Percentiles rank a stretch among this genome's conserved stretches.
Evolutionary conservation across 1,140 invertebrate genomes (phyloP).

Genomic region (Brachionus koreanus): DNA sequence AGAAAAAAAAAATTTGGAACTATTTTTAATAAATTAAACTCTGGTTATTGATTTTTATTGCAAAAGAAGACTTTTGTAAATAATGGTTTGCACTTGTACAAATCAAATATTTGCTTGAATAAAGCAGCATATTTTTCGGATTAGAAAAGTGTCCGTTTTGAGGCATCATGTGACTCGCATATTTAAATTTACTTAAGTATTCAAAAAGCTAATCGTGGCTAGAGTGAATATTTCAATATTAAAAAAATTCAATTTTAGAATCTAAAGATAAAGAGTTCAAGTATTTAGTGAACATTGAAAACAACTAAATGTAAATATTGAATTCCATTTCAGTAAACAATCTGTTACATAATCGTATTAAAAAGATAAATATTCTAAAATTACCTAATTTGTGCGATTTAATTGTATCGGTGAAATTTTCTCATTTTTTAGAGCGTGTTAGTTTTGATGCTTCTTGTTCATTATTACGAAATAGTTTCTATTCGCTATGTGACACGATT

Average conservation of each 20-base stretch:
- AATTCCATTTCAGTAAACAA: constrained; percentile 17
- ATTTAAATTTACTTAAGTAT: neutral
- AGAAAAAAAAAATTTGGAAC: neutral
- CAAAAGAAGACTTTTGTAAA: neutral
- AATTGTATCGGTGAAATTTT: constrained; percentile 14
- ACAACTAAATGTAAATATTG: constrained; percentile 15
- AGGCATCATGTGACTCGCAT: neutral
- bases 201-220: neutral
- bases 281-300: neutral
- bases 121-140: neutral
- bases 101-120: neutral
- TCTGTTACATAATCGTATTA: constrained; percentile 16
- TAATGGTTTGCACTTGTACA: neutral
- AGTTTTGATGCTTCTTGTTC: constrained; percentile 15
- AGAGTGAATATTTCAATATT: neutral
- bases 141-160: neutral
- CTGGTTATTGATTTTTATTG: neutral
- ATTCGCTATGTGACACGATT: neutral
- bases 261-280: neutral
- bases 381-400: neutral
- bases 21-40: neutral
- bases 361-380: neutral
- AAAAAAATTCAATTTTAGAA: neutral
- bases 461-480: neutral
- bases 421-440: constrained; percentile 7